Percentiles rank a stretch among this genome's conserved stretches.
These are phyloP conservation scores for Chaetodon trifasciatus DNA, from an alignment of 2,797 vertebrate species.

Conservation along the genomic window DNA sequence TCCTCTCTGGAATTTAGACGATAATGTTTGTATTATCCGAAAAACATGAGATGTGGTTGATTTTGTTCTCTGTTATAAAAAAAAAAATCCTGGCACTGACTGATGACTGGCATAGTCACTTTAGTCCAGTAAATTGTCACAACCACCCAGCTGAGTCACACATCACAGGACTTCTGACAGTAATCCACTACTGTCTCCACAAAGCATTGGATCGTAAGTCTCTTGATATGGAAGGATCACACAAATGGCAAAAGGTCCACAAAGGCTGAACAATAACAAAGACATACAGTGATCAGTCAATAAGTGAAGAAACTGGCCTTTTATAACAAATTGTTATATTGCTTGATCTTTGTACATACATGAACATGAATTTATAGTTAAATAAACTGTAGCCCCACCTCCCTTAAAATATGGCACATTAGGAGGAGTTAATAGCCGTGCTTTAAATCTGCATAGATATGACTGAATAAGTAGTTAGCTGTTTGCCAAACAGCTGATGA, in stretches of 20 bases:
- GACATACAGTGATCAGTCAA: not conserved
- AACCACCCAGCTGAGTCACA: conserved; percentile 22
- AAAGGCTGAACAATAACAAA: not conserved
- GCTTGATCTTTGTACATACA: not conserved
- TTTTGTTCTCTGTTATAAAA: conserved; percentile 14
- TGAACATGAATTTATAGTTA: not conserved
- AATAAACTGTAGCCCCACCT: not conserved
- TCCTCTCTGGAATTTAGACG: conserved; percentile 14
- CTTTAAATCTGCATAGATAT: not conserved
- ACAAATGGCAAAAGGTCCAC: not conserved
- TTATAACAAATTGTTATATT: no score
- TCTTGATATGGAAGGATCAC: not conserved
- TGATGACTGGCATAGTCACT: not conserved
- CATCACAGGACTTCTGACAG: not conserved
- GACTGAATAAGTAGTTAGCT: not conserved
- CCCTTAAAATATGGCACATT: not conserved
- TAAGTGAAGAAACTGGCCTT: no score
- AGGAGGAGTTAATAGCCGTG: not conserved
- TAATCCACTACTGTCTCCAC: not conserved
- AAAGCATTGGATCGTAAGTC: not conserved
- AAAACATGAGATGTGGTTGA: not conserved
- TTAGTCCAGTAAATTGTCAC: conserved; percentile 7
- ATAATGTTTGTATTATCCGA: conserved; percentile 10
- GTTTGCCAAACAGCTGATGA: not conserved
- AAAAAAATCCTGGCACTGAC: conserved; percentile 6